Base-by-base conservation (phyloP, 2,888 invertebrate species). In the Sphaerophoria taeniata region DNA sequence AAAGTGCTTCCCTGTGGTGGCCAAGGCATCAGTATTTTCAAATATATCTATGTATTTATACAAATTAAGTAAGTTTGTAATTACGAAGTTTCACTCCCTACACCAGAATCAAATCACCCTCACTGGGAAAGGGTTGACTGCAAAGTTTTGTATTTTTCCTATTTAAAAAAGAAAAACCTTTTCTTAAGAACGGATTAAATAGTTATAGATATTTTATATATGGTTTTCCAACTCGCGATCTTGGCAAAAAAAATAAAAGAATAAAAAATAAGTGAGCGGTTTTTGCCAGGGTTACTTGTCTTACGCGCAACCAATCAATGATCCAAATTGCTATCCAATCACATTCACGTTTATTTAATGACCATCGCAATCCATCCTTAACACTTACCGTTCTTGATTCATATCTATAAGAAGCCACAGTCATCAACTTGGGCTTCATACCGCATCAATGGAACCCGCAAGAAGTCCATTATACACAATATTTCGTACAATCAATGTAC, bases 381-480 rank as follows among this genome's bases (percentile, higher is more conserved):
- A 76, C 75, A 81, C 81, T 81, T 76, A 76, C 71, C 43, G 55
- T 70, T 76, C 65, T 70, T 76, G 51, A 60, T 70, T 65, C 43
- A 33, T 67, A 72, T 65, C 67, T 24, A 1, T 24, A 24, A 24
- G 24, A 24, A 24, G 24, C 24, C 24, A 7, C 24, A 51, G 60
- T 47, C 77, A 82, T 77, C 55, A 60, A 56, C 33, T 60, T 24
- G 24, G 24, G 53, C 55, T 63, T 63, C 56, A 83, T 79, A 73
- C 83, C 79, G 83, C 83, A 74, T 83, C 74, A 83, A 83, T 83
- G 69, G 51, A 74, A 49, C 73, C 83, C 79, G 83, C 83, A 70
- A 73, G 65, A 65, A 76, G 56, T 63, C 70, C 69, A 70, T 83
- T 79, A 74, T 61, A 79, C 58, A 9, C 5, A 34, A 39, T 47